These are phyloP conservation scores for Rousettus madagascariensis DNA, from an alignment of 2,797 vertebrate species.

Conservation along the genomic window DNA sequence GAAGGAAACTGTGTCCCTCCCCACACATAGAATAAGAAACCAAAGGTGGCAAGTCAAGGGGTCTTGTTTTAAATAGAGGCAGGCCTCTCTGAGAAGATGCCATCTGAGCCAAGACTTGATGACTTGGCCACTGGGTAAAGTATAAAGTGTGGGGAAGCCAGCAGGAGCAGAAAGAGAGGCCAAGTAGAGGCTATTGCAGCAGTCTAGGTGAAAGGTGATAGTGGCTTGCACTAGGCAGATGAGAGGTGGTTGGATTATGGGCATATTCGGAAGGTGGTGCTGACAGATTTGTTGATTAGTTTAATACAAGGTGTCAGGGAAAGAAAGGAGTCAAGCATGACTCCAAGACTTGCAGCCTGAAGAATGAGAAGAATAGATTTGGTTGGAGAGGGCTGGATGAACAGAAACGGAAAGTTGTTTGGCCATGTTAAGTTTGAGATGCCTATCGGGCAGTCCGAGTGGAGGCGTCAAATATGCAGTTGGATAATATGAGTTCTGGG, in stretches of 20 bases:
- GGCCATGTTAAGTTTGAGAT: not conserved
- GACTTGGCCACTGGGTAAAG: not conserved
- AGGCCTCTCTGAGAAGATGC: not conserved
- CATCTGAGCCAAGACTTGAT: not conserved
- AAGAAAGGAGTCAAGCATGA: not conserved
- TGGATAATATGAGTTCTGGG: conserved; percentile 47
- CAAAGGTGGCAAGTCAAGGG: not conserved
- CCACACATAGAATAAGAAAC: not conserved
- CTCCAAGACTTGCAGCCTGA: not conserved
- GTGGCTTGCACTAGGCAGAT: not conserved
- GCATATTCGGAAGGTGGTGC: not conserved
- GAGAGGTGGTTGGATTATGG: not conserved
- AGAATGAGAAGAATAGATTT: not conserved
- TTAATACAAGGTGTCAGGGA: not conserved
- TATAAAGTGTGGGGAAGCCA: not conserved
- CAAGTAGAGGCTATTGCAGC: not conserved
- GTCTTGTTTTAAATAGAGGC: conserved; percentile 24
- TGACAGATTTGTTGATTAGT: not conserved
- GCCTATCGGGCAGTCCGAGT: conserved; percentile 7
- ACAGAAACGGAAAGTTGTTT: conserved; percentile 17
- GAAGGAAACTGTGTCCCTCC: not conserved
- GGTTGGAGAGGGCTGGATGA: not conserved
- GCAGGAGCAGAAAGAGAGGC: not conserved
- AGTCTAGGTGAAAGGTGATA: not conserved
- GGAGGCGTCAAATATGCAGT: conserved; percentile 3